phyloP scores from a whole-genome alignment of 2,888 invertebrate species.

The Protophormia terraenovae region DNA sequence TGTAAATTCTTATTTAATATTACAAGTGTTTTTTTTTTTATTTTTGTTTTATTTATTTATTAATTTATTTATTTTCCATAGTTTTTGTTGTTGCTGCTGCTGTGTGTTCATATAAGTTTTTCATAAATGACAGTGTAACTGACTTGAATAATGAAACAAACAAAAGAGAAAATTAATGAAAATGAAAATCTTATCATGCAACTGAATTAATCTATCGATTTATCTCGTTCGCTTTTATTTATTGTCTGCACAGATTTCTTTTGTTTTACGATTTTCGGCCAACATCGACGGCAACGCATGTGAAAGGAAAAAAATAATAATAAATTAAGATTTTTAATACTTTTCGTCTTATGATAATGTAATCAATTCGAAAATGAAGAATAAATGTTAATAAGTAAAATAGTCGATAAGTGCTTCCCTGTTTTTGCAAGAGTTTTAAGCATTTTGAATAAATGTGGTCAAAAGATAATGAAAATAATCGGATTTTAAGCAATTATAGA shows the following conservation, averaged over 20 bases:
- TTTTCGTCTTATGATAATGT: not conserved
- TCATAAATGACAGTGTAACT: not conserved
- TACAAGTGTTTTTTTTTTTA: not conserved
- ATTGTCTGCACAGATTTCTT: slow-evolving; percentile 12
- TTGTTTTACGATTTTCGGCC: not conserved
- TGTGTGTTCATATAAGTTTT: not conserved
- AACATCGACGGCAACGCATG: not conserved
- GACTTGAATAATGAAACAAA: not conserved
- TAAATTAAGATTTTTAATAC: not conserved
- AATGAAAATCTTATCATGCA: slow-evolving; percentile 44
- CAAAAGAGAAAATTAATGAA: slow-evolving; percentile 20
- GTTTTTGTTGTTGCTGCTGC: not conserved
- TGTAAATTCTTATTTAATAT: slow-evolving; percentile 44
- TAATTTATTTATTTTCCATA: not conserved
- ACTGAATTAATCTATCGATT: slow-evolving; percentile 39
- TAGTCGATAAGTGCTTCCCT: not conserved
- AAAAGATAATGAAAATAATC: not conserved
- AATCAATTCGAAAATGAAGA: not conserved
- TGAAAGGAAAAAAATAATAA: not conserved
- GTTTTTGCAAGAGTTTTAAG: not conserved
- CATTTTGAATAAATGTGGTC: not conserved
- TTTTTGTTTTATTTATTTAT: not conserved
- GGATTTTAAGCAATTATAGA: not conserved
- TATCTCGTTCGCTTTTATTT: not conserved
- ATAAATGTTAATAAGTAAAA: not conserved